Conservation (phyloP, 2,797 vertebrate species). For the Melanotaenia nigrans region DNA sequence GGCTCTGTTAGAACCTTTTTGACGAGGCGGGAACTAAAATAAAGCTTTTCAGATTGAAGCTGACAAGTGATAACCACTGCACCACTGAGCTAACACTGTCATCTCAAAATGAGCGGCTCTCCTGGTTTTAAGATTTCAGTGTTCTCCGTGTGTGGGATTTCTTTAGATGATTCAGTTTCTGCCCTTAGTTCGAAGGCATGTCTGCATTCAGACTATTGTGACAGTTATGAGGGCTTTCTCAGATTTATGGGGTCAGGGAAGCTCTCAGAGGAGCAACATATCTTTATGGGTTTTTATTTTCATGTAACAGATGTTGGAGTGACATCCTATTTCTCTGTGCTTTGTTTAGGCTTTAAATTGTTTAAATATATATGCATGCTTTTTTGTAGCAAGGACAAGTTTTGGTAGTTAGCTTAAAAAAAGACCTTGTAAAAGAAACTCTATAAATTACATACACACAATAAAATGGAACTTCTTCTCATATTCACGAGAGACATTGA, state of each 20-base stretch:
- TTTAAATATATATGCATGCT: neutral
- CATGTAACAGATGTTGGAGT: neutral
- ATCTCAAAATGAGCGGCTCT: neutral
- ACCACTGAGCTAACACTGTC: neutral
- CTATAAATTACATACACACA: neutral
- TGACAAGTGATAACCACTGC: neutral
- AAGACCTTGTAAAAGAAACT: neutral
- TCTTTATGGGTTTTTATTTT: neutral
- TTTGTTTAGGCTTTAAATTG: neutral
- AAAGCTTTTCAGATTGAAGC: neutral
- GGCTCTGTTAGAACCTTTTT: no score
- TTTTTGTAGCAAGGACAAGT: neutral
- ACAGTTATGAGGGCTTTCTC: neutral
- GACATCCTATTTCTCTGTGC: neutral
- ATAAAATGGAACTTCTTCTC: neutral
- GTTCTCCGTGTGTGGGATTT: neutral
- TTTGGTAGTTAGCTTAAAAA: neutral
- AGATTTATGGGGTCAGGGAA: no score
- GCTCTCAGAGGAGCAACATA: neutral
- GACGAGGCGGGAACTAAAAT: neutral
- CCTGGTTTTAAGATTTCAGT: neutral
- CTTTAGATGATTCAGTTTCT: neutral
- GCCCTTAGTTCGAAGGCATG: neutral
- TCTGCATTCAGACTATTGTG: no score
- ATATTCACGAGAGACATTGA: neutral